Conservation (phyloP, 2,797 vertebrate species). For the Argya squamiceps region DNA sequence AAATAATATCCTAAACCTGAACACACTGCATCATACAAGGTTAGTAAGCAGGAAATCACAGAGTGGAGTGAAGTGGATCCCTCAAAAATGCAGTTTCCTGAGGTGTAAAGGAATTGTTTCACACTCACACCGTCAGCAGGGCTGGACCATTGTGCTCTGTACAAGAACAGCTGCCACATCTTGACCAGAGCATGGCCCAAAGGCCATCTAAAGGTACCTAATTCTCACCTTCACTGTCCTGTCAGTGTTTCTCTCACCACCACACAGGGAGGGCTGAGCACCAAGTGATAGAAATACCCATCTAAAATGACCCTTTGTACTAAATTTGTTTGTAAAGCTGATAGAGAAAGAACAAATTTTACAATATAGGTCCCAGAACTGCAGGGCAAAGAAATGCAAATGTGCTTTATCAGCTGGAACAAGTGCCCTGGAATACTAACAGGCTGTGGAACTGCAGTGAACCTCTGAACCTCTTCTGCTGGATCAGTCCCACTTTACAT, state of each 20-base stretch:
- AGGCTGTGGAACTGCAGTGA: not conserved
- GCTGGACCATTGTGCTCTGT: not conserved
- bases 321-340: conserved; percentile 8
- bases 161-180: not conserved
- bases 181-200: not conserved
- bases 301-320: conserved; percentile 9
- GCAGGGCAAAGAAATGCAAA: not conserved
- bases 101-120: not conserved
- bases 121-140: not conserved
- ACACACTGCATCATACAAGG: not conserved
- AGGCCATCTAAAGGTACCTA: not conserved
- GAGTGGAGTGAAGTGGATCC: not conserved
- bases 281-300: not conserved
- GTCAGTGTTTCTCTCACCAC: not conserved
- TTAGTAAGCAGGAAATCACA: not conserved
- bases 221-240: not conserved
- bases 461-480: not conserved
- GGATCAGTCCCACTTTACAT: not conserved
- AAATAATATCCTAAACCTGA: conserved; percentile 38
- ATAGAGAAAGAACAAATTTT: conserved; percentile 17
- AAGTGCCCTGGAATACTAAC: not conserved
- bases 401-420: not conserved
- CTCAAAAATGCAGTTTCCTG: conserved; percentile 17
- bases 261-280: conserved; percentile 11
- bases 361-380: not conserved